Conservation (phyloP, 2,113 vertebrate genomes). For the Kobus ellipsiprymnus region DNA sequence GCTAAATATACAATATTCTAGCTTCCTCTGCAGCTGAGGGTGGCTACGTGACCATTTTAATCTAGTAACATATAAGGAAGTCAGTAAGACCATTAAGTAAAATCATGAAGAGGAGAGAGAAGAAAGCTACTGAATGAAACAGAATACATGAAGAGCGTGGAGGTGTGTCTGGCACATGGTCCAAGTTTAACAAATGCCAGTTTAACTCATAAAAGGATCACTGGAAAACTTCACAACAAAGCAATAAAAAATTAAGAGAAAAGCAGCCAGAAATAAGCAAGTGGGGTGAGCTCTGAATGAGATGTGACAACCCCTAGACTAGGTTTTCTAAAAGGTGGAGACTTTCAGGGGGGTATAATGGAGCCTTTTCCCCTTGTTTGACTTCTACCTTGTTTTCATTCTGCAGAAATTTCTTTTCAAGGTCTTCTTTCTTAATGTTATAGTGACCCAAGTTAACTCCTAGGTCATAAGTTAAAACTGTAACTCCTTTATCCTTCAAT, state of each 20-base stretch:
- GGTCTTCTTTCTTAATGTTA: not conserved
- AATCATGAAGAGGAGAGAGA: not conserved
- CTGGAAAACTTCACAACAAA: not conserved
- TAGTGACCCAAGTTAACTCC: not conserved
- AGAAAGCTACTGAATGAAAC: not conserved
- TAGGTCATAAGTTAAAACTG: not conserved
- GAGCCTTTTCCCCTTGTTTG: not conserved
- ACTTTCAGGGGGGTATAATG: not conserved
- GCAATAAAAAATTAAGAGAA: not conserved
- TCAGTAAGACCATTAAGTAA: not conserved
- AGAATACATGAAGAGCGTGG: not conserved
- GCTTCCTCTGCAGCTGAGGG: not conserved
- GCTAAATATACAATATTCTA: not conserved
- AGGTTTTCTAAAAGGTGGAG: not conserved
- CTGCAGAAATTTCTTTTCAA: not conserved
- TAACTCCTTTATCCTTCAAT: not conserved
- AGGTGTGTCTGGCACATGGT: not conserved
- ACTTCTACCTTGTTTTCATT: not conserved
- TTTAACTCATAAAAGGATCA: not conserved
- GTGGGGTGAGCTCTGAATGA: not conserved
- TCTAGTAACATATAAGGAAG: not conserved
- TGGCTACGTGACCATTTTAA: not conserved
- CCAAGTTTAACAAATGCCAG: not conserved
- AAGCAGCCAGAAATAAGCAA: not conserved
- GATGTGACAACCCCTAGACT: not conserved